Base-by-base conservation (phyloP, 2,888 invertebrate genomes). In the Troides helena region DNA sequence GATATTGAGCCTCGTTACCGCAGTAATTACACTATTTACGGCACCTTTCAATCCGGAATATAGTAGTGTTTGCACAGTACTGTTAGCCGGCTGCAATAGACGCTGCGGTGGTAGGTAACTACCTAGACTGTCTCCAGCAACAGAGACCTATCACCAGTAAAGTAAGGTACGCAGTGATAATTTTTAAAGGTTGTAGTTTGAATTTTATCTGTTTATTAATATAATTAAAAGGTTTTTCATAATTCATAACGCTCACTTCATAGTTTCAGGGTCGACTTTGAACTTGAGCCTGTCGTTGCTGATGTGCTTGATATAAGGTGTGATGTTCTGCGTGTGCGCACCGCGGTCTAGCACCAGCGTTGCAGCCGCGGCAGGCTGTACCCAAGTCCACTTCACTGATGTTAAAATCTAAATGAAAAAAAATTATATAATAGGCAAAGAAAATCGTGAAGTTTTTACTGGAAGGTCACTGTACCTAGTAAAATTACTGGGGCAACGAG, bases 281-380 rank as follows among this genome's bases (percentile, higher is more conserved):
- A 93, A 82, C 72, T 93, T 93, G 70, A 89, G 80, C 74, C 93
- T 93, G 58, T 94, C 94, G 70, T 93, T 93, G 75, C 94, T 93
- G 78, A 95, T 94, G 74, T 95, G 93, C 72, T 95, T 94, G 73
- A 95, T 93, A 77, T 95, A 95, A 81, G 95, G 95, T 64, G 95
- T 95, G 68, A 95, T 89, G 77, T 94, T 94, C 75, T 95, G 93
- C n/a, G 90, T 93, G 79, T 90, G 90, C 1, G 87, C 89, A 62
- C 74, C 75, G 56, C 75, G 71, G 3, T 64, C 62, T 12, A 59
- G 2, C 10, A 4, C 36, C 64, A 53, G n/a, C 0, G 14, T 18
- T 36, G 56, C 36, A 2, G 30, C 2, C 5, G 64, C 36, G 12
- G 56, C 36, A 14, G 53, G 36, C n/a, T 10, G n/a, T 6, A n/a